Evolutionary conservation across 2,113 vertebrate genomes (phyloP).

Genomic region (Gallinago jamesoni): DNA sequence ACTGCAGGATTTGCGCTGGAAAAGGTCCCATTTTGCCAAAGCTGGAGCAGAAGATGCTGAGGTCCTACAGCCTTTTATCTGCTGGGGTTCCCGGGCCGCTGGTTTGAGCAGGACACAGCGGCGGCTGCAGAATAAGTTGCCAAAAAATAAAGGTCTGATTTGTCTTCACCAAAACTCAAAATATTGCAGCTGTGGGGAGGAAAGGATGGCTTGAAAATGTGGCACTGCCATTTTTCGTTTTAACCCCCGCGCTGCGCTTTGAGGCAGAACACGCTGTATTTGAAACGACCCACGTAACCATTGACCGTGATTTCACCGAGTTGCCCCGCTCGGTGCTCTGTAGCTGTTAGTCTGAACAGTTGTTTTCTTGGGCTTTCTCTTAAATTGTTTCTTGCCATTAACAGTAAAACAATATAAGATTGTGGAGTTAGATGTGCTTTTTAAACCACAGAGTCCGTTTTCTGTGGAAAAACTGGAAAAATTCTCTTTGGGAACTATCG

Average conservation of each 20-base stretch:
- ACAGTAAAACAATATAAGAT: neutral
- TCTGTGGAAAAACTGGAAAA: neutral
- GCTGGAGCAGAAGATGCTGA: neutral
- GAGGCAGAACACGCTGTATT: neutral
- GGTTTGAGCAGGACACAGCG: fast-evolving
- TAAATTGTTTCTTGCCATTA: neutral
- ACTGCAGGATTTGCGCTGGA: neutral
- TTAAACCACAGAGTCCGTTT: neutral
- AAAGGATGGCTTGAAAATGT: neutral
- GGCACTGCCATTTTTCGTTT: neutral
- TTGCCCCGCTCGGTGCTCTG: neutral
- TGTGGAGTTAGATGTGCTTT: neutral
- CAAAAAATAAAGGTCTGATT: neutral
- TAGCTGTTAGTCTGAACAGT: too few species aligned
- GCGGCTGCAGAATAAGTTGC: neutral
- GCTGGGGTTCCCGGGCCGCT: neutral
- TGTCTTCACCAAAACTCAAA: neutral
- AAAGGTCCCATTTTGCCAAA: neutral
- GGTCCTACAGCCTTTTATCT: neutral
- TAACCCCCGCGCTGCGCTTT: fast-evolving
- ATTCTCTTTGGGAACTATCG: neutral
- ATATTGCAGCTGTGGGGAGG: neutral
- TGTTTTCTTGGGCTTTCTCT: neutral
- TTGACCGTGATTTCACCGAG: neutral
- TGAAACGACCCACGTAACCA: neutral